Conservation (phyloP, 2,888 invertebrate species). For the Dorcus hopei region DNA sequence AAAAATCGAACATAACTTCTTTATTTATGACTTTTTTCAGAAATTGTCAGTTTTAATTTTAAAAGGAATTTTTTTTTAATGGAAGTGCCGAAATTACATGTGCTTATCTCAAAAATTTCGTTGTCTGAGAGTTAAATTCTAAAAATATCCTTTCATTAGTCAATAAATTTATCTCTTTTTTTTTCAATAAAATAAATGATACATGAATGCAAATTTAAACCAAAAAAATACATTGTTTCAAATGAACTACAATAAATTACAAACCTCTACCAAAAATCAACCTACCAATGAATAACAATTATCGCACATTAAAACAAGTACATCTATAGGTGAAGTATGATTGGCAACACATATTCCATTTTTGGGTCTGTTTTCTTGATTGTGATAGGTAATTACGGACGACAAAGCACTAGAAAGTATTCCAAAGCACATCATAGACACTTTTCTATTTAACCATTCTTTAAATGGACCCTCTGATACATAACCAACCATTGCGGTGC, state of each 20-base stretch:
- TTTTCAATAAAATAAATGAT: no score
- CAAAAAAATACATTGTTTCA: no score
- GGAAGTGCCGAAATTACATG: no score
- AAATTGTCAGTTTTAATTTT: no score
- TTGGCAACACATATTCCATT: conserved; percentile 95
- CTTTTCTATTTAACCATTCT: conserved; percentile 72
- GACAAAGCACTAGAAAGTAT: conserved; percentile 91
- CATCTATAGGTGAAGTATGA: conserved; percentile 98
- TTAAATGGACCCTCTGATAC: conserved; percentile 76
- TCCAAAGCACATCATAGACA: conserved; percentile 88
- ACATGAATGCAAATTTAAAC: no score
- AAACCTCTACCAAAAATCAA: conserved; percentile 29
- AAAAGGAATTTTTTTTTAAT: no score
- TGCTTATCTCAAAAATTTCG: no score
- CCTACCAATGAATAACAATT: conserved; percentile 96
- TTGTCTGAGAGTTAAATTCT: no score
- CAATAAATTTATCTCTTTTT: no score
- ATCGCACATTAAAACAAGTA: conserved; percentile 94
- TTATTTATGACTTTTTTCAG: no score
- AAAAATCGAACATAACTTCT: no score
- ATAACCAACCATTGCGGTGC: conserved; percentile 84
- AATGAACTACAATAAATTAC: neutral
- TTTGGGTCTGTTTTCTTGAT: conserved; percentile 79
- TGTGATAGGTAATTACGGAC: conserved; percentile 82
- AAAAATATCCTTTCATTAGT: no score